phyloP scores from a whole-genome alignment of 2,113 vertebrate genomes.

The Gopherus evgoodei region DNA sequence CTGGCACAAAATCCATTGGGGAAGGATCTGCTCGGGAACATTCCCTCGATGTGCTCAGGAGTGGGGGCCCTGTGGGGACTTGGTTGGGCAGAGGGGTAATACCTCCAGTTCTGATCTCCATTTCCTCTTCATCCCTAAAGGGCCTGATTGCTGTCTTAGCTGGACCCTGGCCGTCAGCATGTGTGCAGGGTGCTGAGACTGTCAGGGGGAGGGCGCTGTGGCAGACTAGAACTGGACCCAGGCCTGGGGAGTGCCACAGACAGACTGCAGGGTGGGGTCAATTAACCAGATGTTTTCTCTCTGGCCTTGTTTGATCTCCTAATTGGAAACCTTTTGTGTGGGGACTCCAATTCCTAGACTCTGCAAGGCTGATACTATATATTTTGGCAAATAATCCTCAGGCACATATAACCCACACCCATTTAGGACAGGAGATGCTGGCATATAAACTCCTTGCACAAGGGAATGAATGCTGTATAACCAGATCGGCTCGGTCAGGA shows the following conservation, averaged over 20 bases:
- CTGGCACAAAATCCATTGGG: neutral
- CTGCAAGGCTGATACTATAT: fast-evolving
- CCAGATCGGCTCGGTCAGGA: neutral
- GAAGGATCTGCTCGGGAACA: neutral
- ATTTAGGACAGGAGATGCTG: neutral
- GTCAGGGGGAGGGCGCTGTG: neutral
- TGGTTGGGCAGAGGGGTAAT: neutral
- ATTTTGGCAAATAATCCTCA: neutral
- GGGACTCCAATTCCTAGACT: neutral
- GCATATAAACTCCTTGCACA: neutral
- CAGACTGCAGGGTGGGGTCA: fast-evolving
- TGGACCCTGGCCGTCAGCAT: neutral
- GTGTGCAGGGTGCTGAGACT: neutral
- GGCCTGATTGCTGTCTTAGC: neutral
- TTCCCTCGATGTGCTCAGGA: neutral
- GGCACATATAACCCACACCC: neutral
- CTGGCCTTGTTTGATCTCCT: neutral
- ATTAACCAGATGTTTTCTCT: fast-evolving
- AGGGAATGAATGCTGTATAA: neutral
- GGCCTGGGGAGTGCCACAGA: neutral
- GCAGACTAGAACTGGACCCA: neutral
- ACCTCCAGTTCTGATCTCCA: neutral
- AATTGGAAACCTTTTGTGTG: neutral
- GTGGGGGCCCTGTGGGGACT: neutral
- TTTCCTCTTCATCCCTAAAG: neutral